Percentiles rank a stretch among this genome's conserved stretches.
Evolutionary conservation across 2,113 vertebrate species (phyloP).

Genomic region (Eupsittula cactorum): DNA sequence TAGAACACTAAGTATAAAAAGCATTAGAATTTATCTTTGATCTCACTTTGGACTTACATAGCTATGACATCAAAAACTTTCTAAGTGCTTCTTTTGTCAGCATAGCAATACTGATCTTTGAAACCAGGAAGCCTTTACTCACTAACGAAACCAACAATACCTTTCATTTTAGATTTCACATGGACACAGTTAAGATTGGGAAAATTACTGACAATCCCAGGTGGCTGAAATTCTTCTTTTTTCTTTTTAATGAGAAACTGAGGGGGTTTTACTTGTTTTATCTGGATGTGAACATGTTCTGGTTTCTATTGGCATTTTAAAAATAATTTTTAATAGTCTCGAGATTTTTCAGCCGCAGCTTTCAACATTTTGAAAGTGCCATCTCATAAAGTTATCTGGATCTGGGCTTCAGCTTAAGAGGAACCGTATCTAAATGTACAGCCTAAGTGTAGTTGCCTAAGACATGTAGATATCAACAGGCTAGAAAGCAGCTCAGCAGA

Average conservation of each 20-base stretch:
- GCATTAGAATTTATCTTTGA: background rate
- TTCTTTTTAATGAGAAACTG: background rate
- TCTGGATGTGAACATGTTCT: background rate
- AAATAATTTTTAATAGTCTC: background rate
- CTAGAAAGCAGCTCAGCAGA: background rate
- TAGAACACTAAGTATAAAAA: background rate
- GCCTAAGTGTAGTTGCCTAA: background rate
- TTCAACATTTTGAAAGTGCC: background rate
- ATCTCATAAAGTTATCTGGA: background rate
- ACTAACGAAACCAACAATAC: background rate
- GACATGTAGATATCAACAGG: fast-evolving
- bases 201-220: background rate
- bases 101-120: background rate
- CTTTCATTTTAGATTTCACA: background rate
- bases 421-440: background rate
- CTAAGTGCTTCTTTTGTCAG: background rate
- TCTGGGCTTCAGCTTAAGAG: background rate
- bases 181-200: background rate
- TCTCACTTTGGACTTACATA: background rate
- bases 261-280: background rate
- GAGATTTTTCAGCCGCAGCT: background rate
- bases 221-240: background rate
- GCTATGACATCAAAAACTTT: background rate
- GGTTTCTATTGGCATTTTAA: background rate
- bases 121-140: background rate